Base-by-base conservation (phyloP, 2,113 vertebrate species). In the Nematolebias whitei region DNA sequence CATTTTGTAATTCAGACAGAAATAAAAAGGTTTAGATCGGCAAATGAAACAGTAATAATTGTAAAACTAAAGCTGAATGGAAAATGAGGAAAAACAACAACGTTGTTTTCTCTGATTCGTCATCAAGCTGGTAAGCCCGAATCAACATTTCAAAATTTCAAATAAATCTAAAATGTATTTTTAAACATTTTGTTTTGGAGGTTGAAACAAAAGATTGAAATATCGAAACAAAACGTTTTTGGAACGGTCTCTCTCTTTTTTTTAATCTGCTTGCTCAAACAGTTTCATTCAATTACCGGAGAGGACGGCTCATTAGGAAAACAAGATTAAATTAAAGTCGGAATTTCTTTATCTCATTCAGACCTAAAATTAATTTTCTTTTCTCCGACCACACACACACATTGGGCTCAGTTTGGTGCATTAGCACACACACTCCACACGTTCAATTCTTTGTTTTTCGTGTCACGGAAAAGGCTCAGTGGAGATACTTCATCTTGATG, bases 371-470 rank as follows among this genome's bases (percentile, higher is more conserved):
- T 26, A 51, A 76, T 71, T 76, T 74, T 78, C 23, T 35, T 50
- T 52, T 63, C 29, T 52, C 11, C 1, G 26, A n/a, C 11, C n/a
- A 24, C 6, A 20, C 66, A 29, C 18, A n/a, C 40, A 45, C n/a
- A 9, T 14, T 22, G 47, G 39, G 44, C 69, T 87, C 63, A 73
- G 87, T 59, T 53, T 62, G 69, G 50, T 67, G 53, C 64, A 68
- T 63, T 60, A 80, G 32, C 32, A 44, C 76, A 80, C 55, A 41
- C 74, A 80, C 47, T 49, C 60, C 44, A 39, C 68, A 84, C 67
- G 85, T 86, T 81, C 62, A 11, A 71, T 82, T 79, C 76, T 74
- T 77, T 82, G 54, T 74, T 78, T 81, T 73, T 47, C 68, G 24
- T 66, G n/a, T 44, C 52, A 63, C 64, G 73, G 68, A 66, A 83